phyloP scores from a whole-genome alignment of 2,888 invertebrate species.

The Leptothorax acervorum region DNA sequence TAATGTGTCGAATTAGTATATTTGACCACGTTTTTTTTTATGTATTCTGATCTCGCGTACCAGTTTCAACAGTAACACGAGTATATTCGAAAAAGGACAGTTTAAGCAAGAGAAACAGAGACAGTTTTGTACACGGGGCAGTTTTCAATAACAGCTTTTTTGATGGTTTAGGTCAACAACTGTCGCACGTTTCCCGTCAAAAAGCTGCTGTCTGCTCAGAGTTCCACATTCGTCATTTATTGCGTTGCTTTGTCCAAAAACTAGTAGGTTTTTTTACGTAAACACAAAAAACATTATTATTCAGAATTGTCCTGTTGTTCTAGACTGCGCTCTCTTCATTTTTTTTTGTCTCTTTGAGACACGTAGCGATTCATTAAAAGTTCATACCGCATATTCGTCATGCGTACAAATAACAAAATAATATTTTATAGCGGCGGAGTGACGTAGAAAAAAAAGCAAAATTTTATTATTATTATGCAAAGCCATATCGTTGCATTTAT shows the following conservation, averaged over 20 bases:
- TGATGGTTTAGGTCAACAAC: background rate
- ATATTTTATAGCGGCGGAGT: background rate
- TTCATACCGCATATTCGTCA: background rate
- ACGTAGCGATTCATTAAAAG: background rate
- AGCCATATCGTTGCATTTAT: background rate
- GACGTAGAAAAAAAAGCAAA: background rate
- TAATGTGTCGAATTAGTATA: background rate
- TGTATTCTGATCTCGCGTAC: background rate
- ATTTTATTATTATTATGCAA: background rate
- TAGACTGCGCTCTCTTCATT: background rate
- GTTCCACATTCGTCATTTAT: constrained; percentile 19
- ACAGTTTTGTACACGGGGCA: background rate
- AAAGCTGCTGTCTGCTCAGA: constrained; percentile 5
- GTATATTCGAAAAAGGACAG: background rate
- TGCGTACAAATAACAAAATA: background rate
- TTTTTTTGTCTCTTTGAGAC: constrained; percentile 14
- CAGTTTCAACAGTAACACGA: background rate
- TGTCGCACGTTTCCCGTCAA: background rate
- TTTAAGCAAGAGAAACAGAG: constrained; percentile 4
- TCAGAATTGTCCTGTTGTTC: background rate
- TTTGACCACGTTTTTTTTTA: background rate
- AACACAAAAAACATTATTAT: constrained; percentile 21
- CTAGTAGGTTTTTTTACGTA: background rate
- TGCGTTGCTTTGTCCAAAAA: background rate
- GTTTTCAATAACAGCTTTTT: constrained; percentile 32